Evolutionary conservation across 2,113 vertebrate genomes (phyloP).

Genomic region (Eclectus roratus): DNA sequence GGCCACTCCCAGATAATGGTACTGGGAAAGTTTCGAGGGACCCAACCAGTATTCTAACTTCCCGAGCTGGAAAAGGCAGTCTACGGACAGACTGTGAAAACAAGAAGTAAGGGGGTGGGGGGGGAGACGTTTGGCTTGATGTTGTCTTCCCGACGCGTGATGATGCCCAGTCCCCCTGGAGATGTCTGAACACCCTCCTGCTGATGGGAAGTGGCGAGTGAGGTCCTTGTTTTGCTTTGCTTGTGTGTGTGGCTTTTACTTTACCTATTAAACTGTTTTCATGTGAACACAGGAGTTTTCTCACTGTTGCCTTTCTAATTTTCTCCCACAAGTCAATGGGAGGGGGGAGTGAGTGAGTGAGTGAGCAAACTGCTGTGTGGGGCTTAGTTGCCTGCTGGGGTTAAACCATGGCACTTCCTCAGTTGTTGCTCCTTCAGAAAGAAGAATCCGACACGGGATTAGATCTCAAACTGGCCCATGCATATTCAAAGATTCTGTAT

Average conservation of each 20-base stretch:
- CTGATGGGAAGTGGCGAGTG: not conserved
- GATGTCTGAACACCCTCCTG: not conserved
- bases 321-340: not conserved
- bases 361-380: not conserved
- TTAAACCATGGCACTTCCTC: not conserved
- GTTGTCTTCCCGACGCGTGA: not conserved
- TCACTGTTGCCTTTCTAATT: not conserved
- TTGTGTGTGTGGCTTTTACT: not conserved
- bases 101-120: not conserved
- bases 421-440: rapidly evolving
- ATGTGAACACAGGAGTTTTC: not conserved
- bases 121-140: not conserved
- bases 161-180: not conserved
- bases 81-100: rapidly evolving
- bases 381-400: not conserved
- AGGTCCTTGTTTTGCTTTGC: not conserved
- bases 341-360: not conserved
- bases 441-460: rapidly evolving
- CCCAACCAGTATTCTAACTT: not conserved
- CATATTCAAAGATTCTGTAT: not conserved
- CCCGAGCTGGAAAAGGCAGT: not conserved
- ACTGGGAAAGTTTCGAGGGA: not conserved
- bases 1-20: no score
- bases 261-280: not conserved
- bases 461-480: not conserved